Base-by-base conservation (phyloP, 2,888 invertebrate species). In the Lepidochitona cinerea region DNA sequence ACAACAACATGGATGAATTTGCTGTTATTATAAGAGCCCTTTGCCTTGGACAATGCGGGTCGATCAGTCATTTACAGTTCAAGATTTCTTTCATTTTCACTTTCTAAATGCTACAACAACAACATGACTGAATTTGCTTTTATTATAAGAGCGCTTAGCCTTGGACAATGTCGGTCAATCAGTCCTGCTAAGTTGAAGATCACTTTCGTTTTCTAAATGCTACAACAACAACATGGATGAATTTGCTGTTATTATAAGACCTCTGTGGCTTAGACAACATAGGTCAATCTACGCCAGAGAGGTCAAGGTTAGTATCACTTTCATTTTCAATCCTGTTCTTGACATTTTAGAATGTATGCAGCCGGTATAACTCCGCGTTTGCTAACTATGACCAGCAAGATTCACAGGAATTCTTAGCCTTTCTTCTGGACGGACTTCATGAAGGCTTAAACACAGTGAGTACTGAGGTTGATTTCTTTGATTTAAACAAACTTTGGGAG, bases 321-420 rank as follows among this genome's bases (percentile, higher is more conserved):
- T 49, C 49, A 49, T 2, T 49, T 49, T 49, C 18, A 41, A 41
- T 18, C 41, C 49, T n/a, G 49, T 7, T n/a, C 7, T 4, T 29
- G 35, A 37, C 9, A 23, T 66, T 66, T 1, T 18, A 66, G 66
- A 7, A 36, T 26, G 37, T 66, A 35, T 66, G 66, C 68, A 95
- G 95, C 23, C 94, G 94, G 79, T 94, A 95, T 89, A 94, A 95
- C 87, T 92, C 94, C 93, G 89, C 89, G 76, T 92, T 92, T 87
- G 88, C 90, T 29, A 91, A 91, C 7, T 93, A 93, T 84, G 95
- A 96, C 79, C 97, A 97, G 86, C 96, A 97, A 90, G 97, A 97
- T 89, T 95, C 96, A 0, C 96, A 97, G 91, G 97, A 97, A 91
- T 96, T 97, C 90, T 93, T 97, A 73, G 95, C 95, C 70, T 95